A percentile compares a stretch with the other conserved stretches of the same genome.
phyloP scores from a whole-genome alignment of 1,140 invertebrate genomes.

The Papilio xuthus region DNA sequence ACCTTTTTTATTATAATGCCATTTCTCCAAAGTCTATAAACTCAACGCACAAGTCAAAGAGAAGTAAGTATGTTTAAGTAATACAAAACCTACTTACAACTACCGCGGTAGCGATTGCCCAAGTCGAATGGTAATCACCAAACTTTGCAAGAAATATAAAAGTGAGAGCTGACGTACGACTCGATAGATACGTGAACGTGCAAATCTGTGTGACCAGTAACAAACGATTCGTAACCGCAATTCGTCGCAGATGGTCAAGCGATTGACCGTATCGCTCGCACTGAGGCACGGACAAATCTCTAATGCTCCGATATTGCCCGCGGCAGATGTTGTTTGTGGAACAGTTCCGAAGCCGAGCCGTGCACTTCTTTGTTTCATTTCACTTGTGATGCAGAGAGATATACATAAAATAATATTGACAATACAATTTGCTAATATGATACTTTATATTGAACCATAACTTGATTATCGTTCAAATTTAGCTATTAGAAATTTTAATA shows the following conservation, averaged over 20 bases:
- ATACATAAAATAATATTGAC: not conserved
- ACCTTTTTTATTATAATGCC: not conserved
- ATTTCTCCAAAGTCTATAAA: not conserved
- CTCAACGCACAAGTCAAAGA: not conserved
- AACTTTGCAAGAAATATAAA: not conserved
- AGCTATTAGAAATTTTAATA: no score
- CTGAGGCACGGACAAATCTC: slow-evolving; percentile 55
- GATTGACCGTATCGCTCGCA: slow-evolving; percentile 60
- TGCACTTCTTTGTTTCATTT: slow-evolving; percentile 34
- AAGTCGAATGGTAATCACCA: not conserved
- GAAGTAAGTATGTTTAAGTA: not conserved
- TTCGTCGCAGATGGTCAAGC: slow-evolving; percentile 62
- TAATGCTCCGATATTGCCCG: slow-evolving; percentile 56
- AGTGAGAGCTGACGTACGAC: not conserved
- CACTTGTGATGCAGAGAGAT: not conserved
- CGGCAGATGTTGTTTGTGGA: slow-evolving; percentile 58
- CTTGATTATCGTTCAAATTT: no score
- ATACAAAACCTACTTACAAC: not conserved
- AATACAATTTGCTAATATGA: not conserved
- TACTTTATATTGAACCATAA: not conserved
- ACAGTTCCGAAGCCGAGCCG: slow-evolving; percentile 42
- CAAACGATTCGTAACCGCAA: slow-evolving; percentile 46
- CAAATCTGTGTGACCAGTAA: slow-evolving; percentile 52
- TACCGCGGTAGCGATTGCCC: not conserved
- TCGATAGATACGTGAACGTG: slow-evolving; percentile 33